Conservation (phyloP, 2,888 invertebrate species). For the Protodeltote pygarga region DNA sequence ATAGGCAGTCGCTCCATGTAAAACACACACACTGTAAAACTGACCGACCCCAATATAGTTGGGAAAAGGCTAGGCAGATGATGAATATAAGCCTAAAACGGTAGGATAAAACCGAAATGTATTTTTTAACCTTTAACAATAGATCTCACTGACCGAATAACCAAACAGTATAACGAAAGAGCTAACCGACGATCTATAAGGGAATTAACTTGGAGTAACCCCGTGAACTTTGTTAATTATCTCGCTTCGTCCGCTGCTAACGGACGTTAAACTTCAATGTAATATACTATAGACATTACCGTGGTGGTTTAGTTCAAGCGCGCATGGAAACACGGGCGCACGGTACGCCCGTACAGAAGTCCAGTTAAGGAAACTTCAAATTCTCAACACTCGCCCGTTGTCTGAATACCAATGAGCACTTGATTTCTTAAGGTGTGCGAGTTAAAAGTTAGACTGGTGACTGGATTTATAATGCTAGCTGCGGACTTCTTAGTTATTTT, state of each 20-base stretch:
- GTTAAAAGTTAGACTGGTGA: constrained; percentile 26
- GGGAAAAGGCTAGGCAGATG: too few relatives aligned
- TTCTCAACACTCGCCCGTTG: constrained; percentile 23
- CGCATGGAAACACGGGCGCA: constrained; percentile 17
- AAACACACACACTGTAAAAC: too few relatives aligned
- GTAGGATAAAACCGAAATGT: neutral
- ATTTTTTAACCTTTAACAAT: neutral
- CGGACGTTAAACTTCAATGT: constrained; percentile 46
- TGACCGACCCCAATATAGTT: too few relatives aligned
- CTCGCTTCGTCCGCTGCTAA: constrained; percentile 48
- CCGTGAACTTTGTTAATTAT: constrained; percentile 72
- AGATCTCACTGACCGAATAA: constrained; percentile 15
- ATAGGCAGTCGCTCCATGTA: too few relatives aligned
- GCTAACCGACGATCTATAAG: constrained; percentile 55
- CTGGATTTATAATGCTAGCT: constrained; percentile 30
- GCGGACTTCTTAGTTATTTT: too few relatives aligned
- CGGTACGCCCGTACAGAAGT: constrained; percentile 16
- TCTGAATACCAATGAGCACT: constrained; percentile 43
- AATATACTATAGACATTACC: constrained; percentile 44
- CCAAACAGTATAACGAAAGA: constrained; percentile 19
- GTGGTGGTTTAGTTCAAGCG: constrained; percentile 42
- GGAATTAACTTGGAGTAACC: constrained; percentile 54
- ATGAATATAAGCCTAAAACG: too few relatives aligned
- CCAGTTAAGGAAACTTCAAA: constrained; percentile 31
- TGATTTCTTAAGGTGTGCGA: constrained; percentile 36